Conservation (phyloP, 2,797 vertebrate genomes). For the Graptemys geographica region DNA sequence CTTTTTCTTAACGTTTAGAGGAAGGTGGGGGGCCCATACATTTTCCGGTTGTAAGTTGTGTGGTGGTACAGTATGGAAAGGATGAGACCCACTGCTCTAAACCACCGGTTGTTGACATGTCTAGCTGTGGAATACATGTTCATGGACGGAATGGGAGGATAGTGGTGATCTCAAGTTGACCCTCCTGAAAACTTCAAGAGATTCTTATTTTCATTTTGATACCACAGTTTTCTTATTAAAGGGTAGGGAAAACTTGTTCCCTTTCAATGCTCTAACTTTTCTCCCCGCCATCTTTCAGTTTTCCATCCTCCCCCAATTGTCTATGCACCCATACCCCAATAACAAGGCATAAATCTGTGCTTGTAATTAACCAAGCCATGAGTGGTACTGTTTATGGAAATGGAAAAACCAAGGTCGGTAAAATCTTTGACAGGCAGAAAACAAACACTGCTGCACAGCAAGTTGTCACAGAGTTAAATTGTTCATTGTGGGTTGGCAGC, state of each 20-base stretch:
- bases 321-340: neutral
- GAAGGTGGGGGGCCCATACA: neutral
- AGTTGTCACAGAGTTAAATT: fast-evolving
- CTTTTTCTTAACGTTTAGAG: neutral
- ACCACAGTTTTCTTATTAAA: neutral
- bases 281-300: neutral
- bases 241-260: neutral
- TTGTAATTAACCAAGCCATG: neutral
- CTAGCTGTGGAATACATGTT: neutral
- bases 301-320: neutral
- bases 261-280: neutral
- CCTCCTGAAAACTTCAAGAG: neutral
- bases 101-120: neutral
- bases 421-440: neutral
- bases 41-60: neutral
- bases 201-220: neutral
- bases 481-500: neutral
- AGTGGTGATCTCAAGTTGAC: neutral
- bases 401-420: neutral
- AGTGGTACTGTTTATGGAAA: neutral
- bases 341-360: neutral
- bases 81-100: neutral
- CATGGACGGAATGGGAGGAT: neutral
- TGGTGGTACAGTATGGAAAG: neutral
- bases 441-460: neutral